Evolutionary conservation across 2,113 vertebrate genomes (phyloP), one percentile per base, ranked within the genome.

Genomic region (Lynx canadensis): DNA sequence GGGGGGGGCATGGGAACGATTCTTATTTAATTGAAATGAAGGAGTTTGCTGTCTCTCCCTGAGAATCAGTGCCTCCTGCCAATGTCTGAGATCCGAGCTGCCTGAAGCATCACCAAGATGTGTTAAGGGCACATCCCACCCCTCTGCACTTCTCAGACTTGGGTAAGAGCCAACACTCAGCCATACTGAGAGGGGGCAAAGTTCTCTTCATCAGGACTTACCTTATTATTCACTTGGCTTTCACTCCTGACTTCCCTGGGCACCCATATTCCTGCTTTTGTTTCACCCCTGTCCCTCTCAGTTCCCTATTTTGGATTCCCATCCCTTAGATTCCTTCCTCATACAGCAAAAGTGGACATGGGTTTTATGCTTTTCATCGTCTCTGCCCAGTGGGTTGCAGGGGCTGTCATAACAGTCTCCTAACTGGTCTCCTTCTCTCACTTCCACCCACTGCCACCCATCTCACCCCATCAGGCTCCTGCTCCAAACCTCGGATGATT

Each of bases 21-120:
- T 90, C 65, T 19, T 83, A 90, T 94, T 97, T 96, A 85, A 95
- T 82, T 92, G 84, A 95, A 97, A 97, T 23, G 63, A 96, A 92
- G 48, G 74, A 21, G 14, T 48, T 38, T 33, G 68, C 86, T 36
- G 57, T 63, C 31, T 80, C 41, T n/a, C 45, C 6, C 71, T 50
- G 38, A 23, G 60, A 60, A 81, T 25, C 21, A 2, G 50, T 57
- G 41, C 55, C 95, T 95, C 82, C 3, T 21, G 57, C 88, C 69
- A 33, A 66, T 15, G 38, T 87, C 87, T 96, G 68, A 92, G 63
- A 73, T 33, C 76, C 0, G 4, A 52, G 83, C 16, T 68, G 25
- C 45, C 16, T n/a, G 36, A 11, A 48, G n/a, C 55, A 38, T 65
- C 8, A 27, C 55, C 21, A 55, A 50, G 36, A 45, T 66, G 68